phyloP scores from a whole-genome alignment of 2,888 invertebrate species.

The Nemurella pictetii region DNA sequence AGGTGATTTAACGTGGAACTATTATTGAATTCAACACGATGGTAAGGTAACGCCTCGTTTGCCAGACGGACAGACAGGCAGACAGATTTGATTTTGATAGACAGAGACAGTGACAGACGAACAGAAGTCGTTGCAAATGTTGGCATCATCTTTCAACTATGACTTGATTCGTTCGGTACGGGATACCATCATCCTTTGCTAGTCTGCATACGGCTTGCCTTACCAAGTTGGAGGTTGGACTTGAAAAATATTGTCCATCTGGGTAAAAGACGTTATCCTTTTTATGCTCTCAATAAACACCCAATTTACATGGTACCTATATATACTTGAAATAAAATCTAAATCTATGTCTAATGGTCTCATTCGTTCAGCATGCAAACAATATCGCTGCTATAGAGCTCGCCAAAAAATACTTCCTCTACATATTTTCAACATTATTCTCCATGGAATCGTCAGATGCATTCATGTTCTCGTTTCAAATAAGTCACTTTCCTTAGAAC shows the following conservation, averaged over 20 bases:
- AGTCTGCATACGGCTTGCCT: no score
- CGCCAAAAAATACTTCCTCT: not conserved
- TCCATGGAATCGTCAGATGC: no score
- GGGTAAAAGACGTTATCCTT: not conserved
- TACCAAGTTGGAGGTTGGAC: not conserved
- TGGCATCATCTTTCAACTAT: no score
- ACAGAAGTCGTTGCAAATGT: no score
- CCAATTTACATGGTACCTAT: not conserved
- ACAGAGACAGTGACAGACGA: no score
- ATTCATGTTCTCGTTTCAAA: not conserved
- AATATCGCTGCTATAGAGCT: not conserved
- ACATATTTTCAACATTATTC: no score
- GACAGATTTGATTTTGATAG: no score
- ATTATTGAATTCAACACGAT: not conserved
- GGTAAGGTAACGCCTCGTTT: not conserved
- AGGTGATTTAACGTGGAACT: no score
- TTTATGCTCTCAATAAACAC: not conserved
- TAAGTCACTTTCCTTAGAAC: not conserved
- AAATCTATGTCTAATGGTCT: not conserved
- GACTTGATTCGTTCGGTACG: no score
- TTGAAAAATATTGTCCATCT: not conserved
- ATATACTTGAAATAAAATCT: not conserved
- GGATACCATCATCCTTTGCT: no score
- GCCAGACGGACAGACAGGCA: not conserved
- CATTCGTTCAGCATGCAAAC: not conserved